A percentile compares a stretch with the other conserved stretches of the same genome.
These are phyloP conservation scores for Galeruca laticollis DNA, from an alignment of 2,888 invertebrate genomes.

Conservation along the genomic window DNA sequence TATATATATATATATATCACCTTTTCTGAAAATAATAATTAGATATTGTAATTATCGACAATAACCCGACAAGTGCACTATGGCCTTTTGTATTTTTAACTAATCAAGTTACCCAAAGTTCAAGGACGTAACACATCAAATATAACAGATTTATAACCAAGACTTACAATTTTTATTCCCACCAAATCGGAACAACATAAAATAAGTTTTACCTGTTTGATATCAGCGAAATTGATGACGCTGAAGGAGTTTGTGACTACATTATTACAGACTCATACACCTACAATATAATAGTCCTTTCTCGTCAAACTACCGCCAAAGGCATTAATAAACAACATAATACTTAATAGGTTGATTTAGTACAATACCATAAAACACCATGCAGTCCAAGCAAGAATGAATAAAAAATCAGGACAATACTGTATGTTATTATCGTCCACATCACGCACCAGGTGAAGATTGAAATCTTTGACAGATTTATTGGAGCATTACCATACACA, in stretches of 20 bases:
- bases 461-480: slow-evolving; percentile 21
- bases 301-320: slow-evolving; percentile 18
- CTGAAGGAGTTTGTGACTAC: slow-evolving; percentile 1
- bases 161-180: not conserved
- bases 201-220: not conserved
- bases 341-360: slow-evolving; percentile 19
- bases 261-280: slow-evolving; percentile 10
- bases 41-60: no score
- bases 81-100: not conserved
- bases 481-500: slow-evolving; percentile 8
- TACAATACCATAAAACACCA: slow-evolving; percentile 9
- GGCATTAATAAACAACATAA: slow-evolving; percentile 14
- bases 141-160: not conserved
- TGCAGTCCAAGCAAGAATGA: not conserved
- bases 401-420: slow-evolving; percentile 8
- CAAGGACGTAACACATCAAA: not conserved
- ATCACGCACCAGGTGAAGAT: slow-evolving; percentile 15
- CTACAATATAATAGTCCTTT: slow-evolving; percentile 11
- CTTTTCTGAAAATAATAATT: no score
- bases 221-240: slow-evolving; percentile 10
- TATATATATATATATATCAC: no score
- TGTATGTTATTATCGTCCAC: slow-evolving; percentile 9
- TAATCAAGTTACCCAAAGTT: not conserved
- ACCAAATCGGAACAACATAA: not conserved
- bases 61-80: no score